These are phyloP conservation scores for Congeria kusceri DNA, from an alignment of 2,888 invertebrate species.

Conservation along the genomic window DNA sequence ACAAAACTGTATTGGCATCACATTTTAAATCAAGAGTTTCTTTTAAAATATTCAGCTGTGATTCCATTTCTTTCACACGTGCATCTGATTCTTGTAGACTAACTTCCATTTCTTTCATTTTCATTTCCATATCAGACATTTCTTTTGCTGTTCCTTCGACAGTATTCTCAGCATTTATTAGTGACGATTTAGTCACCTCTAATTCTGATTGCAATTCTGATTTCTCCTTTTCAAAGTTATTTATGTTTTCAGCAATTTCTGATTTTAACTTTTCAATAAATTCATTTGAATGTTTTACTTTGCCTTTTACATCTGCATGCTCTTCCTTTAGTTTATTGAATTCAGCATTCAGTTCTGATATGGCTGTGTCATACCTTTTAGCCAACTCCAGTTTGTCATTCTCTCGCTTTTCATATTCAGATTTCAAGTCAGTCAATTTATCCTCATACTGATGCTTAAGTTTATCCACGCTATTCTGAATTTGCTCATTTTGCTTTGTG, in stretches of 20 bases:
- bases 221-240: background rate
- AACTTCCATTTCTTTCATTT: background rate
- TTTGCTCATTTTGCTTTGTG: constrained; percentile 47
- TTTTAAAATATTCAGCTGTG: background rate
- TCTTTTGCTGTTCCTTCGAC: constrained; percentile 22
- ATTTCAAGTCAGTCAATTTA: constrained; percentile 23
- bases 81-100: background rate
- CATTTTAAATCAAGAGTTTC: background rate
- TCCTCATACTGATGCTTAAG: background rate
- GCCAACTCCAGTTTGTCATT: background rate
- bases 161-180: too few species aligned
- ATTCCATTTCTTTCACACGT: constrained; percentile 18
- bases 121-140: constrained; percentile 23
- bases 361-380: too few species aligned
- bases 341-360: constrained; percentile 32
- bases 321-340: constrained; percentile 29
- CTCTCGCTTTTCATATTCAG: constrained; percentile 6
- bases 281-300: constrained; percentile 26
- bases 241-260: constrained; percentile 12
- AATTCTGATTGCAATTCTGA: too few species aligned
- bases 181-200: too few species aligned
- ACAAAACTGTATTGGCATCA: constrained; percentile 11
- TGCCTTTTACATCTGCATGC: constrained; percentile 2
- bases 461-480: constrained; percentile 1
- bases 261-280: constrained; percentile 10